Conservation (phyloP, 2,888 invertebrate genomes). For the Chelonus formosanus region DNA sequence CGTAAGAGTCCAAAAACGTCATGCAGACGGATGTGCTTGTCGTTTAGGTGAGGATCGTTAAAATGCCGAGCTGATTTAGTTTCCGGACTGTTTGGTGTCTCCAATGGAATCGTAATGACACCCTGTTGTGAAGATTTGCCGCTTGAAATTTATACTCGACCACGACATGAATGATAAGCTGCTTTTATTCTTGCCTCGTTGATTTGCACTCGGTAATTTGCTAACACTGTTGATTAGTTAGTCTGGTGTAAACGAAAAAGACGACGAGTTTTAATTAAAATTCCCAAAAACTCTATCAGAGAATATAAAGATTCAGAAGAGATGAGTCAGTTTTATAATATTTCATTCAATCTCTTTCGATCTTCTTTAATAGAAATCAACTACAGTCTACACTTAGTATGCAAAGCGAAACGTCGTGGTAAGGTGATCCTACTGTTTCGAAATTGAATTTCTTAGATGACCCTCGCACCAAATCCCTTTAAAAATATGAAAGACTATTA, state of each 20-base stretch:
- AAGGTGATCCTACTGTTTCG: conserved; percentile 25
- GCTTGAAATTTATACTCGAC: conserved; percentile 30
- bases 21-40: conserved; percentile 55
- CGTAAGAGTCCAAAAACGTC: conserved; percentile 51
- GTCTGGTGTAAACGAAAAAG: not conserved
- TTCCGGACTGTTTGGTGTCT: conserved; percentile 1
- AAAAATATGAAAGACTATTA: conserved; percentile 53
- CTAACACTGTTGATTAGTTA: conserved; percentile 24
- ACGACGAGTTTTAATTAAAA: conserved; percentile 15
- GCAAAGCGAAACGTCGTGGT: conserved; percentile 42
- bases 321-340: not conserved
- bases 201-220: conserved; percentile 3
- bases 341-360: conserved; percentile 28
- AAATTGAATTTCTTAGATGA: conserved; percentile 57
- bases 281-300: conserved; percentile 23
- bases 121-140: conserved; percentile 27
- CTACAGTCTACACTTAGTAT: conserved; percentile 42
- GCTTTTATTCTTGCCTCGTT: conserved; percentile 2
- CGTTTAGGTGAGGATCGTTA: conserved; percentile 58
- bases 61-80: conserved; percentile 54
- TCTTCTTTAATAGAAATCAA: no score
- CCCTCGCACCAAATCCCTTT: conserved; percentile 38
- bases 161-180: conserved; percentile 22
- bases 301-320: conserved; percentile 10
- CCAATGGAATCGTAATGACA: conserved; percentile 25